Evolutionary conservation across 1,140 invertebrate species (phyloP).

Genomic region (Drosophila erecta): DNA sequence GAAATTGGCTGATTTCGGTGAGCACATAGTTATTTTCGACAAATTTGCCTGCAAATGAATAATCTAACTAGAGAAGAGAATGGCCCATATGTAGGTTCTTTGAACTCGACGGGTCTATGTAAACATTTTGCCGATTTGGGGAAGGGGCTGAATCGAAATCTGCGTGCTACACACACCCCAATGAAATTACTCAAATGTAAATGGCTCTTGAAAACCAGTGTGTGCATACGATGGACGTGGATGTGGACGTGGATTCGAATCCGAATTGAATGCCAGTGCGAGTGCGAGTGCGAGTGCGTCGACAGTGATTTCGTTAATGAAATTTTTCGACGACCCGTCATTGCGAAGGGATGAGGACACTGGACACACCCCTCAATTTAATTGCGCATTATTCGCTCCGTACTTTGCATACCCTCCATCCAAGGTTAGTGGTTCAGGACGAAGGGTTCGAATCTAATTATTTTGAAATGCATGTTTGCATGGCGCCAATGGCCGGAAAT

Average conservation of each 20-base stretch:
- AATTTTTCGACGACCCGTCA: constrained; percentile 44
- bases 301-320: constrained; percentile 66
- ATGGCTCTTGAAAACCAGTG: constrained; percentile 53
- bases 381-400: constrained; percentile 36
- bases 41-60: not conserved
- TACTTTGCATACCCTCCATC: not conserved
- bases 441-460: constrained; percentile 40
- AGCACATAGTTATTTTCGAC: not conserved
- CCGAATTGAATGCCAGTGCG: constrained; percentile 18
- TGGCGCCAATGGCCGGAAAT: constrained; percentile 3
- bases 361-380: constrained; percentile 51
- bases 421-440: constrained; percentile 16
- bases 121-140: not conserved
- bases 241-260: constrained; percentile 26
- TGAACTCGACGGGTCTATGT: constrained; percentile 22
- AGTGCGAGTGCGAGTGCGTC: constrained; percentile 25
- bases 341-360: constrained; percentile 11
- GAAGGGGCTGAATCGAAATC: constrained; percentile 15
- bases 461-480: constrained; percentile 9
- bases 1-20: not conserved
- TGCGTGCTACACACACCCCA: constrained; percentile 26
- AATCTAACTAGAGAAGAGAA: not conserved
- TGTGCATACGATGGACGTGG: constrained; percentile 18
- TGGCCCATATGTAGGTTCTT: constrained; percentile 5
- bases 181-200: constrained; percentile 26